Conservation (phyloP, 2,113 vertebrate genomes). For the Casuarius casuarius region DNA sequence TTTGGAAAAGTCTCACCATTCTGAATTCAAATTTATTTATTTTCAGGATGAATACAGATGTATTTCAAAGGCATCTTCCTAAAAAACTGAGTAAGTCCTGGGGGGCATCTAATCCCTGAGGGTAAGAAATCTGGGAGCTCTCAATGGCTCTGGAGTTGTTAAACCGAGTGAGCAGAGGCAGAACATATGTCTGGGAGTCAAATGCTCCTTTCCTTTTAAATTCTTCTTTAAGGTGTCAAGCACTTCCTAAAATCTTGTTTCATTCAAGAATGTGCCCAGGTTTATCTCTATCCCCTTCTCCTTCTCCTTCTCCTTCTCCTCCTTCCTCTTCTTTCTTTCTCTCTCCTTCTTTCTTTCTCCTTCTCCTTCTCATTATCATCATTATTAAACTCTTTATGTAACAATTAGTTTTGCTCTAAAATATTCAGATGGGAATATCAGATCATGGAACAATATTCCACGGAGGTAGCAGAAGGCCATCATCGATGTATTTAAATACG, state of each 20-base stretch:
- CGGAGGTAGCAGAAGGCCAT: fast-evolving
- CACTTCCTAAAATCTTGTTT: background rate
- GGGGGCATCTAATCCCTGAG: background rate
- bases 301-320: background rate
- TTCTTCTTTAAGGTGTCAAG: background rate
- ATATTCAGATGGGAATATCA: background rate
- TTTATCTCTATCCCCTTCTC: background rate
- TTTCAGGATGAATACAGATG: background rate
- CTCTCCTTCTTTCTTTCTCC: no score
- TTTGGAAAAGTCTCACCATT: background rate
- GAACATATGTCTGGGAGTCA: background rate
- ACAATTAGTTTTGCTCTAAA: background rate
- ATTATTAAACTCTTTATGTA: background rate
- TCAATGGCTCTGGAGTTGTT: background rate
- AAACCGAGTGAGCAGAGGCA: background rate
- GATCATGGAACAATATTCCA: background rate
- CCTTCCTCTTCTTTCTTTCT: background rate
- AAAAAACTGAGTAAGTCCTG: background rate
- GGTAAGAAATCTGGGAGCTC: background rate
- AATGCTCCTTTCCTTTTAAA: background rate
- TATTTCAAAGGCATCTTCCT: background rate
- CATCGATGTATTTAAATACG: background rate
- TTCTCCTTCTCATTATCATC: background rate
- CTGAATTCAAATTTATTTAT: background rate
- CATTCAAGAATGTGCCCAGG: background rate